Percentiles rank a stretch among this genome's conserved stretches.
Conservation (phyloP, 2,797 vertebrate genomes). For the Rhincodon typus region DNA sequence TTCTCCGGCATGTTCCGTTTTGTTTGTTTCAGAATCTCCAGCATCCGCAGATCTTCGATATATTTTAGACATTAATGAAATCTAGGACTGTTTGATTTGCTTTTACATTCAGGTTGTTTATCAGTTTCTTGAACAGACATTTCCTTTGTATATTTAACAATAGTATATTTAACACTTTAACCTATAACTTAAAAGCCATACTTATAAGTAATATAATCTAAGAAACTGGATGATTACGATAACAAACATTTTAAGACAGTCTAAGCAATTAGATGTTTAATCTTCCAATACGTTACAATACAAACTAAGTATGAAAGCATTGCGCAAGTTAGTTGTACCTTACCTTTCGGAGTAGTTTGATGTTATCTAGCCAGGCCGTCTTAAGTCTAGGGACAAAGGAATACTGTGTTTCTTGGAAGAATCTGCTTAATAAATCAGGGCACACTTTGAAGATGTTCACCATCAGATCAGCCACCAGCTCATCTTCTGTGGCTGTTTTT, state of each 20-base stretch:
- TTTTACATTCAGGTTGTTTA: too few species aligned
- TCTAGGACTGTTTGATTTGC: too few species aligned
- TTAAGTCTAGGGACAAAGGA: constrained; percentile 76
- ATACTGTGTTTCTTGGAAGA: constrained; percentile 79
- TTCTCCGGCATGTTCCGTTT: too few species aligned
- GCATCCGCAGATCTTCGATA: too few species aligned
- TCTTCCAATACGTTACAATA: background rate
- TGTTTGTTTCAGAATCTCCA: too few species aligned
- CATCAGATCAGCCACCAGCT: constrained; percentile 74
- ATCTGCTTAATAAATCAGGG: constrained; percentile 79
- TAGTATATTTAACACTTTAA: background rate
- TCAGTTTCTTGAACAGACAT: background rate
- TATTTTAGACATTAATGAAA: too few species aligned
- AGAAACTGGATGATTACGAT: background rate
- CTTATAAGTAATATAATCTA: background rate
- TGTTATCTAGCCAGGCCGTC: constrained; percentile 77
- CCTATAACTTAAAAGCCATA: background rate
- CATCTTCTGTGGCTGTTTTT: constrained; percentile 77
- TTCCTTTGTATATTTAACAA: background rate
- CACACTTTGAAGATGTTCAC: constrained; percentile 73
- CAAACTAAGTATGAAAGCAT: background rate
- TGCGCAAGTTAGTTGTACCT: background rate
- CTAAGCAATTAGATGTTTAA: background rate
- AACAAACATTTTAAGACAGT: background rate
- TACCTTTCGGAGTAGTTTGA: constrained; percentile 83